phyloP scores from a whole-genome alignment of 2,113 vertebrate genomes.

The Butorides virescens region DNA sequence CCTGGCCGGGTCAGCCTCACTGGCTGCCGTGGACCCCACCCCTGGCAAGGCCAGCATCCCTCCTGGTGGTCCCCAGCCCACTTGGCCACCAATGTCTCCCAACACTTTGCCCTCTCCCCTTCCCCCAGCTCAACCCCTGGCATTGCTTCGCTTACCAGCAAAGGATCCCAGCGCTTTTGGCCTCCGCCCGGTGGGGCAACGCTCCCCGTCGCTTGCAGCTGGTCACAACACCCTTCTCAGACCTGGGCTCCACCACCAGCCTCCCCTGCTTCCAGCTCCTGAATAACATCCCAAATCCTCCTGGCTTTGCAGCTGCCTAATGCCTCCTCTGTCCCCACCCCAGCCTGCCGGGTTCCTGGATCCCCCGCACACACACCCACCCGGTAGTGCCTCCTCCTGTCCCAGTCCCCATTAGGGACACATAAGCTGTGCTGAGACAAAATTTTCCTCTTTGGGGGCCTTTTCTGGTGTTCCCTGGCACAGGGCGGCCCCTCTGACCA shows the following conservation, averaged over 20 bases:
- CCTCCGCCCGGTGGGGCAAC: neutral
- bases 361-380: neutral
- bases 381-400: neutral
- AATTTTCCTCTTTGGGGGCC: neutral
- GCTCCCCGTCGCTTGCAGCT: fast-evolving
- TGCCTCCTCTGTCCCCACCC: fast-evolving
- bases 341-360: neutral
- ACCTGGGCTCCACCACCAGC: neutral
- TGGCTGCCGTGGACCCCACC: no score
- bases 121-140: neutral
- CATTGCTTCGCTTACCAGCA: fast-evolving
- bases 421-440: neutral
- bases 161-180: neutral
- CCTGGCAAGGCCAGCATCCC: neutral
- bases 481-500: fast-evolving
- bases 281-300: neutral
- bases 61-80: neutral
- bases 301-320: neutral
- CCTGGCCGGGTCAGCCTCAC: neutral
- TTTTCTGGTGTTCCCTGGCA: neutral
- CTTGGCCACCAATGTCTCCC: neutral
- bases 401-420: no score
- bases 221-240: neutral
- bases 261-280: neutral
- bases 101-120: neutral